Conservation (phyloP, 2,113 vertebrate species). For the Butorides virescens region DNA sequence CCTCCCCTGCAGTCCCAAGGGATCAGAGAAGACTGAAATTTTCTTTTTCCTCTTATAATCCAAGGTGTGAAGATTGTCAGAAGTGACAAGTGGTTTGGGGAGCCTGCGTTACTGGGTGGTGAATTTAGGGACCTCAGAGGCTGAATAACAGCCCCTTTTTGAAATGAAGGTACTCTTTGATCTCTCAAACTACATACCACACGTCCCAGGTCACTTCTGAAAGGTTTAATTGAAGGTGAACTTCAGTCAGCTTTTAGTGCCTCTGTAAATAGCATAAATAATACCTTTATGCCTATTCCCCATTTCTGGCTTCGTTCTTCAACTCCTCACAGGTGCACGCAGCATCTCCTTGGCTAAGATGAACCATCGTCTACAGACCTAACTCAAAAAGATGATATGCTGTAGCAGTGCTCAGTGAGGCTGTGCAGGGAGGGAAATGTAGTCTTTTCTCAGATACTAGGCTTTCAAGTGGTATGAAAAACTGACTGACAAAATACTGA, state of each 20-base stretch:
- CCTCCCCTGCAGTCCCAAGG: not conserved
- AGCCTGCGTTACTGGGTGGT: not conserved
- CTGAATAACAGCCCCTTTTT: not conserved
- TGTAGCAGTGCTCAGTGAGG: not conserved
- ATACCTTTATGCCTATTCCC: not conserved
- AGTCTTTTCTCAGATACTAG: not conserved
- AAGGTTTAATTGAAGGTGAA: not conserved
- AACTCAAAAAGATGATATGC: not conserved
- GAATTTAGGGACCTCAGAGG: not conserved
- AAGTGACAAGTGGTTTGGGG: slow-evolving; percentile 2
- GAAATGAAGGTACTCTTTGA: not conserved
- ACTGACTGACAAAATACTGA: not conserved
- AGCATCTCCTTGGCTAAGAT: not conserved
- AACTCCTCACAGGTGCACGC: not conserved
- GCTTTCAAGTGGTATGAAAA: not conserved
- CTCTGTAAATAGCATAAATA: not conserved
- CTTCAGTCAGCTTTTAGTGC: not conserved
- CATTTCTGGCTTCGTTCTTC: not conserved
- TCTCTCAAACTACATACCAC: not conserved
- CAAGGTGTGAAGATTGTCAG: slow-evolving; percentile 20
- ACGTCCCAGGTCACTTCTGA: not conserved
- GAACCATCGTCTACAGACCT: not conserved
- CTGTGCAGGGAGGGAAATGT: not conserved
- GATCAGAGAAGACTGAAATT: not conserved
- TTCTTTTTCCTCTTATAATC: not conserved